A percentile compares a stretch with the other conserved stretches of the same genome.
These are phyloP conservation scores for Spondyliosoma cantharus DNA, from an alignment of 2,797 vertebrate species.

Conservation along the genomic window DNA sequence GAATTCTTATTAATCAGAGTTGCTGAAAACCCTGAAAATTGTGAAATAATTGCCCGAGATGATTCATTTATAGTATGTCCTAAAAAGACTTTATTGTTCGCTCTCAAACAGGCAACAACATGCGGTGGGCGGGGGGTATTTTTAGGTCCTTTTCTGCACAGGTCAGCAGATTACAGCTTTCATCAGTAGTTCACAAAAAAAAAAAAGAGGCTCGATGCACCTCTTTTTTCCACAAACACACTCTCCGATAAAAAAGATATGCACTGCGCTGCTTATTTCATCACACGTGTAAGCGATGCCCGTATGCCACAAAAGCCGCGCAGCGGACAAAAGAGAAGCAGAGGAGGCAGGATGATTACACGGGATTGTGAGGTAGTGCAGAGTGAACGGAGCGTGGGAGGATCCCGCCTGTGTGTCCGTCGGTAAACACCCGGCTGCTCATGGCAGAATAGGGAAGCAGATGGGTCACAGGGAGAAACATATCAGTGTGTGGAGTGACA, in stretches of 20 bases:
- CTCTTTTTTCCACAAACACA: background rate
- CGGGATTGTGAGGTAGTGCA: conserved; percentile 28
- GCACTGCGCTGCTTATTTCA: background rate
- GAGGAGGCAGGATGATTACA: conserved; percentile 31
- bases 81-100: conserved; percentile 21
- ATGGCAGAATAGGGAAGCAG: conserved; percentile 72
- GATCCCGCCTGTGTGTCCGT: conserved; percentile 62
- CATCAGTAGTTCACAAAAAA: conserved; percentile 13
- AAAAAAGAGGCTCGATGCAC: background rate
- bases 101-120: background rate
- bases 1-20: conserved; percentile 34
- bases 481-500: conserved; percentile 76
- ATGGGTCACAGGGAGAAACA: conserved; percentile 77
- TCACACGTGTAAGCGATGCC: conserved; percentile 3
- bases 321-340: conserved; percentile 21
- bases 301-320: conserved; percentile 7
- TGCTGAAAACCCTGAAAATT: conserved; percentile 14
- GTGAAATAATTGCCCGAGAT: conserved; percentile 13
- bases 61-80: conserved; percentile 15
- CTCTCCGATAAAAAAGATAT: background rate
- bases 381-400: conserved; percentile 71
- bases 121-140: background rate
- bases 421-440: conserved; percentile 71
- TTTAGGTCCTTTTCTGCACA: background rate
- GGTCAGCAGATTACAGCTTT: conserved; percentile 25